Percentiles rank a stretch among this genome's conserved stretches.
phyloP scores from a whole-genome alignment of 2,113 vertebrate genomes.

The Pionites leucogaster region DNA sequence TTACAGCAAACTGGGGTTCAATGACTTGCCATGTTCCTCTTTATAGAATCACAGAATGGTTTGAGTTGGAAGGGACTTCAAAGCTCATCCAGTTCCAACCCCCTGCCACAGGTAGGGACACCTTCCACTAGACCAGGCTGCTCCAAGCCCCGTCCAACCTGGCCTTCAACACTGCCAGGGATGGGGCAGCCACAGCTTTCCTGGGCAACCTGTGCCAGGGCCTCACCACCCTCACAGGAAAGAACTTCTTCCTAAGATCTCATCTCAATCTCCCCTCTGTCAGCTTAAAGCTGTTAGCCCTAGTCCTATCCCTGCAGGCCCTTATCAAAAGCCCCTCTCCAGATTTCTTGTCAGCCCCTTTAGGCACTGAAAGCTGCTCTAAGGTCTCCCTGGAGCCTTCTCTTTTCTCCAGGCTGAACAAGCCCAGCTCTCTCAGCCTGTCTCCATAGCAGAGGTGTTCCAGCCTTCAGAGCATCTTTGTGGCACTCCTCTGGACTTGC shows the following conservation, averaged over 20 bases:
- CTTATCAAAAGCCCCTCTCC: neutral
- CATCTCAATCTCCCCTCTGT: neutral
- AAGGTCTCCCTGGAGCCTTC: neutral
- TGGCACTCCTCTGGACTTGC: neutral
- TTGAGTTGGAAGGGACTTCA: neutral
- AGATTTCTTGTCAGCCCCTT: neutral
- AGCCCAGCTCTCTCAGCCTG: neutral
- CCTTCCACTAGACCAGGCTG: neutral
- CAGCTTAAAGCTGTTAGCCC: neutral
- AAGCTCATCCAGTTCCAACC: neutral
- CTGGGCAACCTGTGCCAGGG: neutral
- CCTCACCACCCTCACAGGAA: neutral
- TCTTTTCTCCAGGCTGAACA: neutral
- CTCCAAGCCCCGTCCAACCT: neutral
- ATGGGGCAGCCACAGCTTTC: neutral
- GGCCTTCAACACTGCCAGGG: neutral
- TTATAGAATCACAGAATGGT: neutral
- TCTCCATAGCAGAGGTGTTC: neutral
- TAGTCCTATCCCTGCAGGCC: neutral
- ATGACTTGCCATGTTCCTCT: accelerated
- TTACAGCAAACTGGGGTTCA: neutral
- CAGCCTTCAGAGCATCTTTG: neutral
- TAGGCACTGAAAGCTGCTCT: neutral
- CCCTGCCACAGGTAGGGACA: neutral
- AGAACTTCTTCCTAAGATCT: neutral